Evolutionary conservation across 2,888 invertebrate species (phyloP), one percentile per base, ranked within the genome.

Genomic region (Prosopocoilus inquinatus): DNA sequence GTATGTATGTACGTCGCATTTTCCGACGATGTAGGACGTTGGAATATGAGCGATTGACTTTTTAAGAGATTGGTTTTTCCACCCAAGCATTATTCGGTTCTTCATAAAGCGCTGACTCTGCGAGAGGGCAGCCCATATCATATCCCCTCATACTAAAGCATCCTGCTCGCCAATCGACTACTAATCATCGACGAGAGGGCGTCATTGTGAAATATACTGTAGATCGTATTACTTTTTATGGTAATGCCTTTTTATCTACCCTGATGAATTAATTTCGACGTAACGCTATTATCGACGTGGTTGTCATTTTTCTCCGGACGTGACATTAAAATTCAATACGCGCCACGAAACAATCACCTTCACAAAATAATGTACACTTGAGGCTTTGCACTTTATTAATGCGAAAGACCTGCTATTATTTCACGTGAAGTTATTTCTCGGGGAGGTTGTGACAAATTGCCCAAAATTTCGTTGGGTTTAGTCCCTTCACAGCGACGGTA

Each of bases 21-120:
- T 49, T 49, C 36, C 39, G 49, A 41, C 13, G 16, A 16, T 41
- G 41, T 50, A 50, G 50, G 43, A 43, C 53, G 59, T 60, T 61
- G 61, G 65, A 62, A 65, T 65, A 67, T 72, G 70, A 72, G 70
- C 69, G 71, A 72, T 72, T 68, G 71, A 70, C 71, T 70, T 66
- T 70, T 69, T 69, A 71, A 73, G 71, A 72, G 70, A 72, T 71
- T 72, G 71, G 66, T 72, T 72, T 71, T 70, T 67, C 69, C 64
- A 64, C 58, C 62, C 64, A 62, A 63, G 65, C 70, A 69, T 70
- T 70, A 70, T 69, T 70, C 68, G 64, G 67, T 70, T 68, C 67
- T 71, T 69, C 71, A 73, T 71, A 72, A 28, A 72, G 66, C 70
- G 71, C 72, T 73, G 71, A 71, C 71, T 66, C 63, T 60, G 70